Evolutionary conservation across 2,888 invertebrate species (phyloP).

Genomic region (Plutella xylostella): DNA sequence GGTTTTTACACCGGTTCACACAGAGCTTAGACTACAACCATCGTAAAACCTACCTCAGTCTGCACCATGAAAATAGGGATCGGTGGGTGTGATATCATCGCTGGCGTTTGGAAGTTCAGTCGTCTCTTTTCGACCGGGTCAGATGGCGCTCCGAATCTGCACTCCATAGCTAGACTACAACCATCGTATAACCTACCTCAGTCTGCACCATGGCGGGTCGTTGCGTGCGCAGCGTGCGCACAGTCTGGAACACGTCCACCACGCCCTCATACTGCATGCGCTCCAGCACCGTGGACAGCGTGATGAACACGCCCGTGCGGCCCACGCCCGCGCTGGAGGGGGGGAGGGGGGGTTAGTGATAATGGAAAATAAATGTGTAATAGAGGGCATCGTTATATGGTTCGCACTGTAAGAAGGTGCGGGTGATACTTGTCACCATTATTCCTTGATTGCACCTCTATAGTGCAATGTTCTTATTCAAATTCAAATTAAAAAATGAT

Average conservation of each 20-base stretch:
- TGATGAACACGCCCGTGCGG: constrained; percentile 98
- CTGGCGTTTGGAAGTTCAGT: constrained; percentile 96
- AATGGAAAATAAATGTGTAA: too few relatives aligned
- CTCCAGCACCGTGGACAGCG: constrained; percentile 96
- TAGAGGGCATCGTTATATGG: too few relatives aligned
- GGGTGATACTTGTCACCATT: too few relatives aligned
- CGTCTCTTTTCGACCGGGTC: constrained; percentile 97
- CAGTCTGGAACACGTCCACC: constrained; percentile 99
- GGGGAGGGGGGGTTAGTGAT: constrained; percentile 7
- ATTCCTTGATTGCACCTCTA: too few relatives aligned
- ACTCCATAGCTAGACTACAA: too few relatives aligned
- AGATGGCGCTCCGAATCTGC: constrained; percentile 83
- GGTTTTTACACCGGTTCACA: too few relatives aligned
- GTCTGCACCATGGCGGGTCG: constrained; percentile 99
- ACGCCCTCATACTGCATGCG: constrained; percentile 99
- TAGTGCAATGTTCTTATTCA: too few relatives aligned
- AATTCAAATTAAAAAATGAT: too few relatives aligned
- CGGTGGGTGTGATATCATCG: constrained; percentile 97
- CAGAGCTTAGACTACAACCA: too few relatives aligned
- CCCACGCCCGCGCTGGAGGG: constrained; percentile 94
- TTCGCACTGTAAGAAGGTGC: too few relatives aligned
- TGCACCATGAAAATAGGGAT: constrained; percentile 99
- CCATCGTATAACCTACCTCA: constrained; percentile 86
- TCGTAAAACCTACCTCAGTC: constrained; percentile 88
- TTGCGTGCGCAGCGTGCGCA: constrained; percentile 97